These are phyloP conservation scores for Protodeltote pygarga DNA, from an alignment of 2,888 invertebrate species.

Conservation along the genomic window DNA sequence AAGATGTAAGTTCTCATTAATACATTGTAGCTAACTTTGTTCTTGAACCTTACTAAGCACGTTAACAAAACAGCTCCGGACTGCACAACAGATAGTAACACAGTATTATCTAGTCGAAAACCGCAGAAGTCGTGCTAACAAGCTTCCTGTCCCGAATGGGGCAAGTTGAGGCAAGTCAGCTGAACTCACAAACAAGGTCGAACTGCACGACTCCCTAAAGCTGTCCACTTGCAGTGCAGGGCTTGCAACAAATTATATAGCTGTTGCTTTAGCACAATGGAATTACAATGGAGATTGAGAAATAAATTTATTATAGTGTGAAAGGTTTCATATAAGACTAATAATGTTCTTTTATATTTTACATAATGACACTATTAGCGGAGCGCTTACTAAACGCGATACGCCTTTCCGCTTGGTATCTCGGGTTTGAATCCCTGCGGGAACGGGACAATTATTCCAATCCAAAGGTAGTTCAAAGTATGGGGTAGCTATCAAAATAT, in stretches of 20 bases:
- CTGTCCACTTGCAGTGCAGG: conserved; percentile 53
- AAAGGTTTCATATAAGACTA: no score
- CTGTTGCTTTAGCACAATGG: conserved; percentile 4
- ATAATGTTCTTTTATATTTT: no score
- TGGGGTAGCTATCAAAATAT: no score
- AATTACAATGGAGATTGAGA: conserved; percentile 17
- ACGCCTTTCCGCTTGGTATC: no score
- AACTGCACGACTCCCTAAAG: conserved; percentile 56
- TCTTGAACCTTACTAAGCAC: conserved; percentile 15
- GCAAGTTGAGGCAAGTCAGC: conserved; percentile 70
- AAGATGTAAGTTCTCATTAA: no score
- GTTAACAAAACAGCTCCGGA: conserved; percentile 23
- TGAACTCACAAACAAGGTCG: conserved; percentile 65
- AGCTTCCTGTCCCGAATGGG: conserved; percentile 67
- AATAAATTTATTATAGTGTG: no score
- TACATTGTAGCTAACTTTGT: no score
- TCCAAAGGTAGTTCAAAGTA: no score
- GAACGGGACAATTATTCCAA: no score
- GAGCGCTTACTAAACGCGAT: no score
- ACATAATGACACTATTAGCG: no score
- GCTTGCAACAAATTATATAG: conserved; percentile 13
- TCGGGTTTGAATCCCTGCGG: no score
- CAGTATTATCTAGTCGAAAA: conserved; percentile 72
- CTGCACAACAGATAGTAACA: conserved; percentile 61
- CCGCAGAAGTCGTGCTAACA: conserved; percentile 79